phyloP scores from a whole-genome alignment of 2,113 vertebrate genomes.

The Geococcyx californianus region DNA sequence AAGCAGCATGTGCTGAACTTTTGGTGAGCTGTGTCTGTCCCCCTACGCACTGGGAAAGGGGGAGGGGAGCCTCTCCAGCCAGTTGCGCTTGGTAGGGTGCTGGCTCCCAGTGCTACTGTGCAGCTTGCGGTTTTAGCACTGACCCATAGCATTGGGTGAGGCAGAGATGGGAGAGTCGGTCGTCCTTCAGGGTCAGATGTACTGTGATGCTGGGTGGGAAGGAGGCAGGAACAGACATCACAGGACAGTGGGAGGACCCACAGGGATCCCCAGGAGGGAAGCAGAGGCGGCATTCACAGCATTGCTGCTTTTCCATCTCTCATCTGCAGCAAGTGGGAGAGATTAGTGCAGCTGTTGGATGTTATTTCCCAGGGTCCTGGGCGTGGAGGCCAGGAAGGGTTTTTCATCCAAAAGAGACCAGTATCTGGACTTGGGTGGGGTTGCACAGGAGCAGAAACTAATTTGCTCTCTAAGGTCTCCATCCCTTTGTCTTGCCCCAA shows the following conservation, averaged over 20 bases:
- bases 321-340: constrained; percentile 64
- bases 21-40: not conserved
- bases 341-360: constrained; percentile 77
- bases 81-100: accelerated
- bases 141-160: not conserved
- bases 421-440: constrained; percentile 60
- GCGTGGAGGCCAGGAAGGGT: constrained; percentile 35
- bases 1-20: not conserved
- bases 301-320: constrained; percentile 32
- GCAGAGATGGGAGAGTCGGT: not conserved
- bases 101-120: not conserved
- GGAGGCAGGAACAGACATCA: not conserved
- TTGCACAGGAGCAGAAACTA: constrained; percentile 41
- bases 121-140: accelerated
- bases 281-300: not conserved
- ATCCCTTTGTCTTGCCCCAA: not conserved
- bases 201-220: not conserved
- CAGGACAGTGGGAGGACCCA: not conserved
- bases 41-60: not conserved
- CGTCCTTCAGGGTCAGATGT: not conserved
- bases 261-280: not conserved
- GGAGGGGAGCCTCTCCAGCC: not conserved
- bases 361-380: constrained; percentile 60
- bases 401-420: constrained; percentile 60
- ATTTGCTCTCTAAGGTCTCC: constrained; percentile 11